Evolutionary conservation across 2,888 invertebrate genomes (phyloP).

Genomic region (Acheta domesticus): DNA sequence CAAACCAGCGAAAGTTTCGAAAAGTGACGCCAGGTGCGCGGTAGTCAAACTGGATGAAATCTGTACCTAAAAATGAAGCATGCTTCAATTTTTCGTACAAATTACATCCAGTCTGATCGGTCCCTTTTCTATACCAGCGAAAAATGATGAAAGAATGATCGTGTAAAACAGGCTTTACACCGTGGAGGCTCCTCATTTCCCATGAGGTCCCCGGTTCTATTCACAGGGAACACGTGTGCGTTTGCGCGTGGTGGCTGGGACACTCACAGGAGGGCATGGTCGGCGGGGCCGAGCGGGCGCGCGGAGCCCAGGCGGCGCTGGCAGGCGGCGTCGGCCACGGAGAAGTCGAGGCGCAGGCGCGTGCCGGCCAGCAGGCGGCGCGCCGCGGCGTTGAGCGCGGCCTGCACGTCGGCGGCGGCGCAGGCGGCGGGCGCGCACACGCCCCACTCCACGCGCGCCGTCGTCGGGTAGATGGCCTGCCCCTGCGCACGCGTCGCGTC

Average conservation of each 20-base stretch:
- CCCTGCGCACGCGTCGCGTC: neutral
- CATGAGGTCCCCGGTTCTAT: no score
- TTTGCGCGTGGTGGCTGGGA: neutral
- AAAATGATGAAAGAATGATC: no score
- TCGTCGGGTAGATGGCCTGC: neutral
- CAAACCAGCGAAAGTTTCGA: no score
- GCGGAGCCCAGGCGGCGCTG: neutral
- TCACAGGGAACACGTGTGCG: no score
- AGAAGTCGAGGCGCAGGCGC: conserved; percentile 1
- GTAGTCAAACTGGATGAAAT: no score
- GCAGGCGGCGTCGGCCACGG: neutral
- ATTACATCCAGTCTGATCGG: no score
- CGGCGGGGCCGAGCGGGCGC: neutral
- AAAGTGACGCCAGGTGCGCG: no score
- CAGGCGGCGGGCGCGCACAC: neutral
- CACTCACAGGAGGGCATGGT: neutral
- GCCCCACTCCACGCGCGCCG: neutral
- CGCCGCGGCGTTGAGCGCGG: neutral
- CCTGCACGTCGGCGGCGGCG: neutral
- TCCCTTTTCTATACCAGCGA: no score
- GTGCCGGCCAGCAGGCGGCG: neutral
- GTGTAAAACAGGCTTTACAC: no score
- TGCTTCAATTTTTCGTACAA: no score
- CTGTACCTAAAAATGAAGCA: no score
- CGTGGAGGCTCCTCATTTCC: no score